Conservation (phyloP, 1,140 invertebrate genomes). For the Euura lappo region DNA sequence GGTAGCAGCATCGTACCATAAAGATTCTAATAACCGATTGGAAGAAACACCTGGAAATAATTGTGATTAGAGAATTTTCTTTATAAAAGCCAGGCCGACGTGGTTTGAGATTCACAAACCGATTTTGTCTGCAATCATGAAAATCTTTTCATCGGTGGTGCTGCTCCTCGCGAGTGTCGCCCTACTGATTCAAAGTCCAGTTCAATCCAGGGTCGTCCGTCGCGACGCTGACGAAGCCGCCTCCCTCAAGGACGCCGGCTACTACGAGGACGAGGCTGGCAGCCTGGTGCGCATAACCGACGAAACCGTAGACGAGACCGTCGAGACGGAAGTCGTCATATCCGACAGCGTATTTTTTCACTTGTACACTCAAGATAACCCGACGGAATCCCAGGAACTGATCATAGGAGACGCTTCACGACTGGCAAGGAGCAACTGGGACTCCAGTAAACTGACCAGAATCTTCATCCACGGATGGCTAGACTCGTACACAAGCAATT, state of each 20-base stretch:
- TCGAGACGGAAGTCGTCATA: conserved; percentile 3
- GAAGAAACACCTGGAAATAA: too few species aligned
- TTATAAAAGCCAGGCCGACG: too few species aligned
- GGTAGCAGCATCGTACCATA: too few species aligned
- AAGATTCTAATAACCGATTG: too few species aligned
- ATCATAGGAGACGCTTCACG: conserved; percentile 27
- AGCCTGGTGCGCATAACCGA: conserved; percentile 19
- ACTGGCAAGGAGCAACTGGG: conserved; percentile 45
- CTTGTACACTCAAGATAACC: conserved; percentile 32
- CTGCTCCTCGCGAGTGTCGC: too few species aligned
- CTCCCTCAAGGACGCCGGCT: not conserved
- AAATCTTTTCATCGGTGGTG: too few species aligned
- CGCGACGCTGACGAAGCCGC: not conserved
- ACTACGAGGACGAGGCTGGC: conserved; percentile 27
- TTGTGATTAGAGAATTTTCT: too few species aligned
- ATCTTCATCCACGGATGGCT: conserved; percentile 55
- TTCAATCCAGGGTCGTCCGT: not conserved
- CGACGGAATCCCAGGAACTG: conserved; percentile 26
- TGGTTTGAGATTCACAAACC: too few species aligned
- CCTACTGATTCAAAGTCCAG: not conserved
- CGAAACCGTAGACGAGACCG: not conserved
- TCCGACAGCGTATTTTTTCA: conserved; percentile 26
- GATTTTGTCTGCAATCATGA: too few species aligned
- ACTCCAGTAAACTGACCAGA: conserved; percentile 46
- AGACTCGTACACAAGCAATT: conserved; percentile 29